Evolutionary conservation across 2,888 invertebrate genomes (phyloP).

Genomic region (Odontocerum albicorne): DNA sequence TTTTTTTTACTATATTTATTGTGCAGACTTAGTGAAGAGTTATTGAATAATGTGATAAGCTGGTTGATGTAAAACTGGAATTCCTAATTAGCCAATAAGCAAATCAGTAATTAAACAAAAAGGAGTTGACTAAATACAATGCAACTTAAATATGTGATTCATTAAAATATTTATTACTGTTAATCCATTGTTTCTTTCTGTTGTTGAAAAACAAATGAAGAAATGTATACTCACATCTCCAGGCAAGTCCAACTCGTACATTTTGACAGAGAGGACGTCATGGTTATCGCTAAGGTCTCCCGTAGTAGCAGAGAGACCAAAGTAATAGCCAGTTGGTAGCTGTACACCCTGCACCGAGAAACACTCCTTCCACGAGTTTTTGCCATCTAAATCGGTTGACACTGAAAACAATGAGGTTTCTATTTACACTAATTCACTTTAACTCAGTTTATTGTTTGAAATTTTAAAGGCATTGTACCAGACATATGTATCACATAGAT

Average conservation of each 20-base stretch:
- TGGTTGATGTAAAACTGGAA: too few species aligned
- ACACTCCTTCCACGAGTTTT: conserved; percentile 93
- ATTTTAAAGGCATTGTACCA: too few species aligned
- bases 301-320: conserved; percentile 94
- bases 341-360: conserved; percentile 85
- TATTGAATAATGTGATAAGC: too few species aligned
- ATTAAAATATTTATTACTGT: conserved; percentile 13
- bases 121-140: not conserved
- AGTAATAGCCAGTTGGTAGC: conserved; percentile 92
- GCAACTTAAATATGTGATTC: conserved; percentile 1
- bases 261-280: conserved; percentile 87
- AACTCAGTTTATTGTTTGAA: too few species aligned
- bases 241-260: conserved; percentile 87
- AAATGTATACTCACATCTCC: conserved; percentile 59
- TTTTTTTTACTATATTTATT: too few species aligned
- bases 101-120: not conserved
- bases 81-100: not conserved
- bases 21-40: too few species aligned
- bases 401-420: conserved; percentile 57
- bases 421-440: too few species aligned
- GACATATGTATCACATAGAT: too few species aligned
- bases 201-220: not conserved
- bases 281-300: conserved; percentile 97
- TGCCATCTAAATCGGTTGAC: conserved; percentile 88
- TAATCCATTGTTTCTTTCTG: not conserved